phyloP scores from a whole-genome alignment of 2,888 invertebrate genomes.

The Lymantria monacha region DNA sequence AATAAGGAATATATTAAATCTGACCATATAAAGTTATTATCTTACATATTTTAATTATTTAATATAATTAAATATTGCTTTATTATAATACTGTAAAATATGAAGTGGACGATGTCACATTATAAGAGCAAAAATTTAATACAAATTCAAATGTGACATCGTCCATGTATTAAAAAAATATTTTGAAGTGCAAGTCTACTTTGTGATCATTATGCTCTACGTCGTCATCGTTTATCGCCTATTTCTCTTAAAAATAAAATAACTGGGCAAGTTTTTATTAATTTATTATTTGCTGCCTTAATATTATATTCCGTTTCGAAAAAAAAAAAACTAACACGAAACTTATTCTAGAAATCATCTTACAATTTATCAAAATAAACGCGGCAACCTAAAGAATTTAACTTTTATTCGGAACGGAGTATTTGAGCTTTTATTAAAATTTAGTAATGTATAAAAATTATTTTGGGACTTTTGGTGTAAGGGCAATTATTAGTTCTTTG shows the following conservation, averaged over 20 bases:
- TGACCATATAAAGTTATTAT: no score
- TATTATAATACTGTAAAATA: no score
- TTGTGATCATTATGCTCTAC: background rate
- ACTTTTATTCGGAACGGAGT: background rate
- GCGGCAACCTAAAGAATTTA: no score
- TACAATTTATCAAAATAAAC: no score
- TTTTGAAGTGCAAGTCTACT: background rate
- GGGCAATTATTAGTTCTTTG: background rate
- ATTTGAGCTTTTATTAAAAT: background rate
- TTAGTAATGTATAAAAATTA: background rate
- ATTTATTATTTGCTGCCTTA: background rate
- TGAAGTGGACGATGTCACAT: no score
- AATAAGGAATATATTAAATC: no score
- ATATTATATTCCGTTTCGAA: background rate
- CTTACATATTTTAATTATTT: no score
- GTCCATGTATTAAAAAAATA: background rate
- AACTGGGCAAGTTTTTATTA: background rate
- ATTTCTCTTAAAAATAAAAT: background rate
- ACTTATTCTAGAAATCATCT: no score
- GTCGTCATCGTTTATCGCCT: background rate
- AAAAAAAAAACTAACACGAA: background rate
- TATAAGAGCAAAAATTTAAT: no score
- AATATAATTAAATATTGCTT: no score
- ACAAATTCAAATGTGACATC: background rate
- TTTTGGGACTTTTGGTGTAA: background rate